Percentiles rank a stretch among this genome's conserved stretches.
Conservation (phyloP, 2,888 invertebrate species). For the Corythucha ciliata region DNA sequence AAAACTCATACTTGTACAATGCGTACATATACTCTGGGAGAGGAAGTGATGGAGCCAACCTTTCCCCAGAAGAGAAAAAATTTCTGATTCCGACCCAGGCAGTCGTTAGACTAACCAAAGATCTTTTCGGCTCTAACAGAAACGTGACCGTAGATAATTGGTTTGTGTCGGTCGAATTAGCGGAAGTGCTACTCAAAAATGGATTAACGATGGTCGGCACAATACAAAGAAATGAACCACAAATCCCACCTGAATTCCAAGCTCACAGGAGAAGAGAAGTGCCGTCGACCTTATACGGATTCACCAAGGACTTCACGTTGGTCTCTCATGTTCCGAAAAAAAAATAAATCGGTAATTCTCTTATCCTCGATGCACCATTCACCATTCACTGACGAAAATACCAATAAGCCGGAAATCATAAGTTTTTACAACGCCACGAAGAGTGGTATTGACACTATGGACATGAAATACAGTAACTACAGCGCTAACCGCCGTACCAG, state of each 20-base stretch:
- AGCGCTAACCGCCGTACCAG: slow-evolving; percentile 13
- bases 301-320: slow-evolving; percentile 24
- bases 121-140: too few relatives aligned
- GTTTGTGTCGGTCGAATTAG: slow-evolving; percentile 36
- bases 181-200: slow-evolving; percentile 25
- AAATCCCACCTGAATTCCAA: slow-evolving; percentile 26
- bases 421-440: slow-evolving; percentile 1
- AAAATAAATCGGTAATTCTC: slow-evolving; percentile 22
- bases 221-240: slow-evolving; percentile 24
- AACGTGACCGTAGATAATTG: too few relatives aligned
- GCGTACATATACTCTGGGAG: too few relatives aligned
- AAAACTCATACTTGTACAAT: slow-evolving; percentile 4
- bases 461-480: not conserved
- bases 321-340: slow-evolving; percentile 25
- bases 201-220: slow-evolving; percentile 23
- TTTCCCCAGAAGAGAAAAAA: too few relatives aligned
- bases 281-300: slow-evolving; percentile 20
- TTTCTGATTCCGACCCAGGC: too few relatives aligned
- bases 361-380: slow-evolving; percentile 25
- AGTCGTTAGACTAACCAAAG: too few relatives aligned
- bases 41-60: too few relatives aligned
- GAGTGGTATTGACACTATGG: not conserved
- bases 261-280: slow-evolving; percentile 9
- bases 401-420: not conserved
- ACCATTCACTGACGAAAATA: not conserved